Conservation (phyloP, 2,888 invertebrate species). For the Camptogramma bilineatum region DNA sequence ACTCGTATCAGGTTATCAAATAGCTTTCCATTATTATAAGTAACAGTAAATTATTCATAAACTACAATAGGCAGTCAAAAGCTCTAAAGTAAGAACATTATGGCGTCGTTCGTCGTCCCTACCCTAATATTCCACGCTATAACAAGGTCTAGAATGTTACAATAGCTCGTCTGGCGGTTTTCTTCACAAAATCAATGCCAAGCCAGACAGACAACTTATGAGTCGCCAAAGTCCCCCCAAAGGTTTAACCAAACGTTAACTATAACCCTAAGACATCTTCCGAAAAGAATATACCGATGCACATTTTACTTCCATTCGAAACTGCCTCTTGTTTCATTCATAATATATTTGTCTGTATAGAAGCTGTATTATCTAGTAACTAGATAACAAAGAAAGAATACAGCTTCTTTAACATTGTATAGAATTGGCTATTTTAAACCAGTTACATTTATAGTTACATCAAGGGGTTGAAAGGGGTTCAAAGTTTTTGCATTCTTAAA, state of each 20-base stretch:
- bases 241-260: neutral
- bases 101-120: neutral
- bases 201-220: slow-evolving; percentile 20
- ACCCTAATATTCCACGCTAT: slow-evolving; percentile 10
- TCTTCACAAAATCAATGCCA: slow-evolving; percentile 28
- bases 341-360: neutral
- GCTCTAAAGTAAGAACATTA: neutral
- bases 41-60: too few species aligned
- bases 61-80: neutral
- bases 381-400: neutral
- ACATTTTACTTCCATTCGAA: neutral
- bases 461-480: neutral
- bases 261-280: neutral
- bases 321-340: neutral
- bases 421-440: too few species aligned
- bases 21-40: too few species aligned
- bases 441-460: too few species aligned
- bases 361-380: neutral
- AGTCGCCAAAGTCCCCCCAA: neutral
- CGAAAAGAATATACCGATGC: neutral
- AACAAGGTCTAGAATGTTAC: slow-evolving; percentile 13
- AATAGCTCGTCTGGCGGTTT: slow-evolving; percentile 22
- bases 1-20: too few species aligned
- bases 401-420: neutral
- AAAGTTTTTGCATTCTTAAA: neutral